Conservation (phyloP, 2,888 invertebrate species). For the Macropis europaea region DNA sequence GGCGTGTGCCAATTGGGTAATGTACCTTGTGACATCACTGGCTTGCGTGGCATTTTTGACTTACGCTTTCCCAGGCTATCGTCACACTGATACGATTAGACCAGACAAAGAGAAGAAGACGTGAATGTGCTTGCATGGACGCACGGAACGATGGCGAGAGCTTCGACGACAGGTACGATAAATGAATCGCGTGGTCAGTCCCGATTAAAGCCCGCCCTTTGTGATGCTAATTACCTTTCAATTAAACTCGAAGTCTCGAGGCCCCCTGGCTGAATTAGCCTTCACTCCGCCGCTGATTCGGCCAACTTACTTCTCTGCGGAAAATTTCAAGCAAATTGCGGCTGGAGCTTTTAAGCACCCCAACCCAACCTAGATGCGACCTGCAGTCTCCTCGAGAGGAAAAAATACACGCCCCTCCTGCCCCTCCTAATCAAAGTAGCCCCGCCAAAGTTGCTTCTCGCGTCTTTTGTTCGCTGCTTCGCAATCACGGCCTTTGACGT, state of each 20-base stretch:
- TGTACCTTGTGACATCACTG: too few species aligned
- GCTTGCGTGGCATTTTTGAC: too few species aligned
- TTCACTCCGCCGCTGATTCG: conserved; percentile 28
- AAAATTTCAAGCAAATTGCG: conserved; percentile 32
- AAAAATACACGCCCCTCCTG: not conserved
- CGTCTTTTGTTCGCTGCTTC: conserved; percentile 9
- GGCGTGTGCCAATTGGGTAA: too few species aligned
- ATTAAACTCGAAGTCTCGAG: conserved; percentile 66
- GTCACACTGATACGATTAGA: too few species aligned
- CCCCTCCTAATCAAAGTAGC: conserved; percentile 17
- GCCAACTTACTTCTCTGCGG: conserved; percentile 34
- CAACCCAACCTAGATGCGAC: too few species aligned
- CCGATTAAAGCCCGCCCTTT: conserved; percentile 61
- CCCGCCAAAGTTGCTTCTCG: conserved; percentile 17
- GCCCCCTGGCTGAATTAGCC: conserved; percentile 59
- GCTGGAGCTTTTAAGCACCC: conserved; percentile 23
- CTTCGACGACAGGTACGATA: conserved; percentile 18
- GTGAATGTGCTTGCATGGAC: not conserved
- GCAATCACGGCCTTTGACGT: conserved; percentile 22
- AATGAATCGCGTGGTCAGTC: conserved; percentile 61
- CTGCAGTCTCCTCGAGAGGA: not conserved
- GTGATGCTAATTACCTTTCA: conserved; percentile 75
- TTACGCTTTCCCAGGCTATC: too few species aligned
- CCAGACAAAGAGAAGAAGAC: not conserved
- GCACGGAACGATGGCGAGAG: not conserved